Evolutionary conservation across 92 coral and sea anemone genomes (phyloP).

Genomic region (Epizoanthus scotinus): DNA sequence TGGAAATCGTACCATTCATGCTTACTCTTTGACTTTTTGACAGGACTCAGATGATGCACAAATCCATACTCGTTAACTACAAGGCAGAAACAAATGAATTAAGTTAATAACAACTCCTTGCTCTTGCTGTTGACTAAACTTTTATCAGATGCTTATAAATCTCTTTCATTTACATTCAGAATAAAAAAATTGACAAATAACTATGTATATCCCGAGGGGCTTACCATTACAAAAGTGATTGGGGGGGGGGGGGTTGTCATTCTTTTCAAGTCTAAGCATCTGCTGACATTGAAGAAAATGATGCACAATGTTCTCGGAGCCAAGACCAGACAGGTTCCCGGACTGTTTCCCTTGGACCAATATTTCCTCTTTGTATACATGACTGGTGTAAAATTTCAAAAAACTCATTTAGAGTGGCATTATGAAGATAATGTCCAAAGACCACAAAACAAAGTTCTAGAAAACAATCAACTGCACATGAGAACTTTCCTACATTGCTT

Average conservation of each 20-base stretch:
- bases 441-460: conserved; percentile 48
- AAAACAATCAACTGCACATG: conserved; percentile 57
- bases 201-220: too few species aligned
- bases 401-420: conserved; percentile 44
- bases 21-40: conserved; percentile 27
- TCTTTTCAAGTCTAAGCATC: conserved; percentile 41
- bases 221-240: too few species aligned
- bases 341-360: conserved; percentile 44
- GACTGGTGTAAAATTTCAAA: conserved; percentile 50
- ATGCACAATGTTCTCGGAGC: conserved; percentile 33
- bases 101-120: neutral
- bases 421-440: conserved; percentile 46
- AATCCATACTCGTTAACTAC: conserved; percentile 27
- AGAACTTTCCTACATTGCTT: conserved; percentile 45
- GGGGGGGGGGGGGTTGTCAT: neutral
- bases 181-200: too few species aligned
- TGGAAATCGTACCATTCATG: conserved; percentile 67
- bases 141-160: too few species aligned
- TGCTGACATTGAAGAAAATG: conserved; percentile 47
- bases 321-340: conserved; percentile 49
- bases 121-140: too few species aligned
- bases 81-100: neutral
- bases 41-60: conserved; percentile 32
- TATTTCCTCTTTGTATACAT: conserved; percentile 48
- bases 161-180: too few species aligned